Evolutionary conservation across 1,140 invertebrate genomes (phyloP).

Genomic region (Arctopsyche grandis): DNA sequence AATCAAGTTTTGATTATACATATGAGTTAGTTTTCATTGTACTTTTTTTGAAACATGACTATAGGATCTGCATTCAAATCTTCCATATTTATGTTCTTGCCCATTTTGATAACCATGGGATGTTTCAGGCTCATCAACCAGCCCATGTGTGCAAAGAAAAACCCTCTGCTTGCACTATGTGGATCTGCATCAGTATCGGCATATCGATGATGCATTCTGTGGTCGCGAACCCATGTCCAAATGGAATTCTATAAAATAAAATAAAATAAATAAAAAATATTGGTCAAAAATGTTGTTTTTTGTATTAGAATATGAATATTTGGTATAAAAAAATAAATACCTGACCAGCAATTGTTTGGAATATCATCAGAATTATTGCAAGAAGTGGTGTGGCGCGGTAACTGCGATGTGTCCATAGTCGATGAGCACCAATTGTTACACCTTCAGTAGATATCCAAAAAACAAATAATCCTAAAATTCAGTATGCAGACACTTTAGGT

Average conservation of each 20-base stretch:
- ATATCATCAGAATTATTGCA: slow-evolving; percentile 57
- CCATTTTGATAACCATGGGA: slow-evolving; percentile 70
- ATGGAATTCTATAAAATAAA: slow-evolving; percentile 63
- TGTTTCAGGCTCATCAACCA: slow-evolving; percentile 75
- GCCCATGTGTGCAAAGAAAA: slow-evolving; percentile 76
- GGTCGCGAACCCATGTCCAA: slow-evolving; percentile 65
- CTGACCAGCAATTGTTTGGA: slow-evolving; percentile 64
- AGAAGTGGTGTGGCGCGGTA: slow-evolving; percentile 59
- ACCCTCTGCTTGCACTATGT: slow-evolving; percentile 73
- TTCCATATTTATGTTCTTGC: slow-evolving; percentile 74
- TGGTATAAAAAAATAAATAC: slow-evolving; percentile 53
- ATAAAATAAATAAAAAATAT: background rate
- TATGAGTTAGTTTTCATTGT: slow-evolving; percentile 50
- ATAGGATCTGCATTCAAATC: slow-evolving; percentile 78
- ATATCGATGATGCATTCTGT: slow-evolving; percentile 75
- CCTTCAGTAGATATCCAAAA: slow-evolving; percentile 56
- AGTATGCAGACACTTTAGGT: background rate
- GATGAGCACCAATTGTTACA: slow-evolving; percentile 62
- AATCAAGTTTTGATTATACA: too few species aligned
- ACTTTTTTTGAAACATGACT: slow-evolving; percentile 78
- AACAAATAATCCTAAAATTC: slow-evolving; percentile 55
- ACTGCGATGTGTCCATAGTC: slow-evolving; percentile 61
- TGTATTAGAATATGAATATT: background rate
- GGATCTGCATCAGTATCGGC: slow-evolving; percentile 73
- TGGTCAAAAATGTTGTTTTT: background rate